Conservation (phyloP, 2,888 invertebrate genomes). For the Kuschelorhynchus macadamiae region DNA sequence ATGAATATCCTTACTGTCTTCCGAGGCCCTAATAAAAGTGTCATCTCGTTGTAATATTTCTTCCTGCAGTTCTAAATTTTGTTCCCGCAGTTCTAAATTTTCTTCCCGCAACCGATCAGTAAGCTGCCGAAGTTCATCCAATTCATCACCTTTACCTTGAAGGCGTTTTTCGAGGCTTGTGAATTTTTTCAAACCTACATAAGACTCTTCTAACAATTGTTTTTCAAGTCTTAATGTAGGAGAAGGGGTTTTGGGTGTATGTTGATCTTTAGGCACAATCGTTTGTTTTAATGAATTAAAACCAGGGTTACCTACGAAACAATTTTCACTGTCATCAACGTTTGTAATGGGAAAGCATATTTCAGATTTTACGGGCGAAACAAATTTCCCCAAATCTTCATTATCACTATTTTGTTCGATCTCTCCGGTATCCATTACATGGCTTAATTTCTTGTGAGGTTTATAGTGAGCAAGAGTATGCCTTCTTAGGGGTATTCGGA, state of each 20-base stretch:
- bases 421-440: background rate
- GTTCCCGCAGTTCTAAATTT: conserved; percentile 17
- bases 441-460: background rate
- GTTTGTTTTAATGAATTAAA: too few relatives aligned
- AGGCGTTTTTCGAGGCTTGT: conserved; percentile 31
- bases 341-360: background rate
- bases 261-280: background rate
- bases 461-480: conserved; percentile 28
- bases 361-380: conserved; percentile 1
- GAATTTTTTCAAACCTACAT: conserved; percentile 22
- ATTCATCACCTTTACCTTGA: conserved; percentile 6
- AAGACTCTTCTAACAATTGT: conserved; percentile 29
- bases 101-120: conserved; percentile 17
- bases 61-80: background rate
- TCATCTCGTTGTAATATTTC: too few relatives aligned
- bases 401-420: conserved; percentile 17
- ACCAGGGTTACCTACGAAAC: background rate
- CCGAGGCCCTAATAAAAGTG: background rate
- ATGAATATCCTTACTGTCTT: conserved; percentile 9
- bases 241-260: conserved; percentile 10
- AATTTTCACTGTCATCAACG: conserved; percentile 13
- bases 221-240: conserved; percentile 9
- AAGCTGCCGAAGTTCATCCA: conserved; percentile 20
- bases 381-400: background rate
- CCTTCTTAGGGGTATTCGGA: conserved; percentile 16